These are phyloP conservation scores for Apostichopus leukothele DNA, from an alignment of 53 echinoderm and acorn worm species.

Conservation along the genomic window DNA sequence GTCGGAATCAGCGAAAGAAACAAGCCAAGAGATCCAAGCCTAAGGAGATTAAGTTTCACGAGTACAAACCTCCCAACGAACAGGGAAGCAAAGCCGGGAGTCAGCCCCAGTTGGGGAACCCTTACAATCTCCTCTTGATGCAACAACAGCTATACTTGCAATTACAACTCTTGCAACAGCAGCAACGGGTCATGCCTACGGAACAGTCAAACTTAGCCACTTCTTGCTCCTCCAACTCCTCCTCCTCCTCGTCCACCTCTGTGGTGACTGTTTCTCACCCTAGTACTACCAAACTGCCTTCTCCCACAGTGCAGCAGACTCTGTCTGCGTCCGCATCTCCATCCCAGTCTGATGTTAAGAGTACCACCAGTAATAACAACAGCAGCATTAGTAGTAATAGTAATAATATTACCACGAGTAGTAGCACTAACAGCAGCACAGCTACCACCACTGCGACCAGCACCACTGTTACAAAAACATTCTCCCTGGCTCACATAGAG, in stretches of 20 bases:
- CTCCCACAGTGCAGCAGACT: slow-evolving; percentile 25
- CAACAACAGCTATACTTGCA: slow-evolving; percentile 96
- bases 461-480: slow-evolving; percentile 58
- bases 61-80: slow-evolving; percentile 98
- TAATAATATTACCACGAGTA: background rate
- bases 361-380: background rate
- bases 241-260: background rate
- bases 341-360: slow-evolving; percentile 16
- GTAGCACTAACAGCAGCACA: slow-evolving; percentile 14
- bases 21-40: slow-evolving; percentile 89
- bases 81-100: slow-evolving; percentile 66
- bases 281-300: slow-evolving; percentile 26
- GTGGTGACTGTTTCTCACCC: background rate
- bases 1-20: slow-evolving; percentile 79
- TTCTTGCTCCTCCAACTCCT: background rate
- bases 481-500: slow-evolving; percentile 76
- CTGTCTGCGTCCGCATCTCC: background rate
- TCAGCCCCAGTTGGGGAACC: slow-evolving; percentile 60
- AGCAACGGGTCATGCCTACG: slow-evolving; percentile 79
- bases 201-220: slow-evolving; percentile 59
- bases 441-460: slow-evolving; percentile 54
- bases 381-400: background rate
- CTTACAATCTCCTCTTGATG: slow-evolving; percentile 84
- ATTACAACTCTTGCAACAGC: slow-evolving; percentile 89
- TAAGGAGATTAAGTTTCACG: slow-evolving; percentile 99